phyloP scores from a whole-genome alignment of 1,140 invertebrate species.

The Gonioctena quinquepunctata region DNA sequence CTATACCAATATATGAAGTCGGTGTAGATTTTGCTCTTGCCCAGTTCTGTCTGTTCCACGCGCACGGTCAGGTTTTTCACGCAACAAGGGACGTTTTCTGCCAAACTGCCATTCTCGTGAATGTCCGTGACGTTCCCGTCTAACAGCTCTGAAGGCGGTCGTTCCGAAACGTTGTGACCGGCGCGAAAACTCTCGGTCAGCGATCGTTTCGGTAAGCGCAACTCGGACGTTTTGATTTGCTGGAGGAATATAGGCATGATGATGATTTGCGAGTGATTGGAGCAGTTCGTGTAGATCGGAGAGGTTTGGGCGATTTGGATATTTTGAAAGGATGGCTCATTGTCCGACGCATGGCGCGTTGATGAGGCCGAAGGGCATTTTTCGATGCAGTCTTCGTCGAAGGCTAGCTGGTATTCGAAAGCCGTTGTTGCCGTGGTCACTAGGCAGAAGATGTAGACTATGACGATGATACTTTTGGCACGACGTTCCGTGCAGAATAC shows the following conservation, averaged over 20 bases:
- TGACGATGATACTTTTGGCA: constrained; percentile 64
- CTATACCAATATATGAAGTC: constrained; percentile 71
- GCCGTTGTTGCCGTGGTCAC: constrained; percentile 66
- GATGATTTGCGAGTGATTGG: not conserved
- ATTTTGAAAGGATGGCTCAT: not conserved
- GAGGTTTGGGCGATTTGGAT: not conserved
- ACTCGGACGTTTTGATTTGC: not conserved
- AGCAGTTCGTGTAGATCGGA: not conserved
- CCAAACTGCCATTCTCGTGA: not conserved
- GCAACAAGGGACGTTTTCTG: constrained; percentile 30
- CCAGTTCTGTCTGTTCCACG: constrained; percentile 53
- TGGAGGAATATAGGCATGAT: not conserved
- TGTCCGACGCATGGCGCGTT: not conserved
- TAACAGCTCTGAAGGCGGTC: not conserved
- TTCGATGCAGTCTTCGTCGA: constrained; percentile 33
- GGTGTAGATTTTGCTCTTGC: constrained; percentile 62
- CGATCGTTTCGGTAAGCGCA: not conserved
- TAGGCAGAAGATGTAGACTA: constrained; percentile 68
- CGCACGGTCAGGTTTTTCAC: constrained; percentile 32
- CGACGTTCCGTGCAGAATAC: constrained; percentile 68
- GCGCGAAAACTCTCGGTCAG: not conserved
- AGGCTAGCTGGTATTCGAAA: constrained; percentile 63
- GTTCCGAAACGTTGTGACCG: not conserved
- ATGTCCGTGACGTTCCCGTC: not conserved
- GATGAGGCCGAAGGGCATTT: not conserved